A percentile compares a stretch with the other conserved stretches of the same genome.
These are phyloP conservation scores for Potamarius usumacintae DNA, from an alignment of 2,113 vertebrate species.

Conservation along the genomic window DNA sequence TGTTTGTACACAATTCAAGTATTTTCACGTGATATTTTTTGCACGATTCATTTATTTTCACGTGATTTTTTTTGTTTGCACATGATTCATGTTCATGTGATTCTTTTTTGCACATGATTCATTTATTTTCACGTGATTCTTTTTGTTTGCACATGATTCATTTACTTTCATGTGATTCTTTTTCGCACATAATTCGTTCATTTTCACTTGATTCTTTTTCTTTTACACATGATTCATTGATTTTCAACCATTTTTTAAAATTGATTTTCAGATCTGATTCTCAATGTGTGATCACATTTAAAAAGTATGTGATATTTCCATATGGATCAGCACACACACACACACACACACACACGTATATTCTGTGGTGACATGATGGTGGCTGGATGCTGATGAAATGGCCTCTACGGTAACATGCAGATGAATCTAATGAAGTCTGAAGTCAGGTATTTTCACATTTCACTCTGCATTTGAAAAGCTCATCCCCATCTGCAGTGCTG, in stretches of 20 bases:
- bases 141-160: neutral
- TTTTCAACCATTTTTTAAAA: neutral
- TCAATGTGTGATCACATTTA: neutral
- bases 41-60: neutral
- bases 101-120: neutral
- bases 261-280: neutral
- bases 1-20: neutral
- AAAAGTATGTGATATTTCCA: neutral
- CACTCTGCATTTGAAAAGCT: constrained; percentile 26
- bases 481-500: constrained; percentile 75
- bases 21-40: neutral
- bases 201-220: neutral
- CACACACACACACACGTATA: neutral
- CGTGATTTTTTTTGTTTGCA: neutral
- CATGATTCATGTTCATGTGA: neutral
- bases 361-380: neutral
- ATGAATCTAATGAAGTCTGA: neutral
- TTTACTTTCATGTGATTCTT: neutral
- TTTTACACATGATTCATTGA: neutral
- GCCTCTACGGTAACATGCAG: neutral
- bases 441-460: neutral
- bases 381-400: neutral
- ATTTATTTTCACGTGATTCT: neutral
- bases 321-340: neutral
- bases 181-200: neutral